phyloP scores from a whole-genome alignment of 2,113 vertebrate genomes.

The Hirundichthys speculiger region DNA sequence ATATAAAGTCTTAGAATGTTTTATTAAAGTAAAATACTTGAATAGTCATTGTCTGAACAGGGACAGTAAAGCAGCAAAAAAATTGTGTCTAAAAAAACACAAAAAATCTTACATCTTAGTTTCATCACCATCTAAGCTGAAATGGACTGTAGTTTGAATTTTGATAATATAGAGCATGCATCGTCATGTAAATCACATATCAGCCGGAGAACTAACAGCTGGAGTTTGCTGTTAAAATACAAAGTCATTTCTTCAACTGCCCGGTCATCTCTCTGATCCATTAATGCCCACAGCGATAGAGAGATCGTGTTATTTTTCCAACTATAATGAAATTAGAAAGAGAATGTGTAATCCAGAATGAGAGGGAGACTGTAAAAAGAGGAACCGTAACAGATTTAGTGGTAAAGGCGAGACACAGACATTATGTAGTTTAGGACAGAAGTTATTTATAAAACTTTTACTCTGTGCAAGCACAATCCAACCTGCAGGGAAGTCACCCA shows the following conservation, averaged over 20 bases:
- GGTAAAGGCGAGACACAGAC: constrained; percentile 25
- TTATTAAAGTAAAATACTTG: no score
- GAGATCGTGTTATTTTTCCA: constrained; percentile 61
- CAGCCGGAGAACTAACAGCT: no score
- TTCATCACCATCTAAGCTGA: no score
- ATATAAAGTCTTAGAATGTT: no score
- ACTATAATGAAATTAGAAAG: constrained; percentile 38
- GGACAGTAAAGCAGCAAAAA: no score
- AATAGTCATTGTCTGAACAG: no score
- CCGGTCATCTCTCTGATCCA: constrained; percentile 61
- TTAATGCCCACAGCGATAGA: constrained; percentile 68
- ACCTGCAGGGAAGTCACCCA: constrained; percentile 47
- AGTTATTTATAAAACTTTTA: constrained; percentile 54
- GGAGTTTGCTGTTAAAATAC: no score
- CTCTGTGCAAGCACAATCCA: constrained; percentile 35
- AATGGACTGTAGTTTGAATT: no score
- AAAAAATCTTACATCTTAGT: no score
- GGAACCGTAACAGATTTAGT: constrained; percentile 43
- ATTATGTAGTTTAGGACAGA: constrained; percentile 5
- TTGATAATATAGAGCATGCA: no score
- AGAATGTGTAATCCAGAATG: constrained; percentile 4
- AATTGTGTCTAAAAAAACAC: no score
- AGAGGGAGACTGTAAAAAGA: constrained; percentile 20
- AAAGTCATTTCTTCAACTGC: constrained; percentile 33
- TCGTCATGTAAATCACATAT: no score